Percentiles rank a stretch among this genome's conserved stretches.
phyloP scores from a whole-genome alignment of 2,888 invertebrate genomes.

The Carcina quercana region DNA sequence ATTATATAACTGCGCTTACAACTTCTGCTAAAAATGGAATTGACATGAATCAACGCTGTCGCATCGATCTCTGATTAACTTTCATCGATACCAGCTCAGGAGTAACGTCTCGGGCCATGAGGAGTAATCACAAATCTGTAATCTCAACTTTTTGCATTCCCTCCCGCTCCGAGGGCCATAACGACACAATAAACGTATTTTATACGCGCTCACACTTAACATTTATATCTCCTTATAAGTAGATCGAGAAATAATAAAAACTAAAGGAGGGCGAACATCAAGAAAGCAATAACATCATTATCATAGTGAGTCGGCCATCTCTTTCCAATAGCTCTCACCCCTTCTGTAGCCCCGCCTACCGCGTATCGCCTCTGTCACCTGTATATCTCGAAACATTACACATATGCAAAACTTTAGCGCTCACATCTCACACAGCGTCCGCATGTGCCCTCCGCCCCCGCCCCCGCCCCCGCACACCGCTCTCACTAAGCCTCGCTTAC shows the following conservation, averaged over 20 bases:
- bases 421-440: slow-evolving; percentile 45
- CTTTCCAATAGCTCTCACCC: slow-evolving; percentile 71
- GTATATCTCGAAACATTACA: slow-evolving; percentile 74
- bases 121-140: slow-evolving; percentile 57
- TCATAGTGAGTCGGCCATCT: slow-evolving; percentile 72
- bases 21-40: too few species aligned
- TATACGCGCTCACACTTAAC: slow-evolving; percentile 69
- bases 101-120: slow-evolving; percentile 40
- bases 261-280: slow-evolving; percentile 69
- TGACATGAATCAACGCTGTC: not conserved
- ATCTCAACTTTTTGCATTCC: slow-evolving; percentile 66
- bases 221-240: slow-evolving; percentile 72
- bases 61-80: slow-evolving; percentile 38
- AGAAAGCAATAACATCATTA: slow-evolving; percentile 75
- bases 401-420: slow-evolving; percentile 73
- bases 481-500: too few species aligned
- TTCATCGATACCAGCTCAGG: slow-evolving; percentile 35
- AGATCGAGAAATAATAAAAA: slow-evolving; percentile 72
- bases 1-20: too few species aligned
- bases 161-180: slow-evolving; percentile 41
- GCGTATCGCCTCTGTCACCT: slow-evolving; percentile 71
- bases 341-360: slow-evolving; percentile 65
- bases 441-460: slow-evolving; percentile 26
- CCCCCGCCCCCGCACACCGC: slow-evolving; percentile 16
- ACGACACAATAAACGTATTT: slow-evolving; percentile 70